Evolutionary conservation across 1,140 invertebrate genomes (phyloP), one percentile per base, ranked within the genome.

Genomic region (Bombus fervidus): DNA sequence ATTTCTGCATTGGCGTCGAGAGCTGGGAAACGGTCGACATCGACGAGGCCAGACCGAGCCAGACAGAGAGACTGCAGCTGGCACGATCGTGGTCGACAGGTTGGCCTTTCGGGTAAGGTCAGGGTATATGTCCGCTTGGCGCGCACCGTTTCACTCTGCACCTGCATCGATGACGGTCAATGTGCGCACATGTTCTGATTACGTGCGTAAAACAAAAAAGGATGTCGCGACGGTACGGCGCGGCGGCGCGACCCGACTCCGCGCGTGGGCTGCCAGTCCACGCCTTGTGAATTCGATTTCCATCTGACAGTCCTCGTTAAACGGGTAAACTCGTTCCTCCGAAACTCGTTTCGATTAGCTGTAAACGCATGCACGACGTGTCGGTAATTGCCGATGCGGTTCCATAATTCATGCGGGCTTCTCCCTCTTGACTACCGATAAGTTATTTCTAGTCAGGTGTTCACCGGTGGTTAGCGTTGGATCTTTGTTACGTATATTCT

Each of bases 1-100:
- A 93, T 92, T 92, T 91, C 84, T 90, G 78, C 91, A 92, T 77
- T 93, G 91, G 90, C 91, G 92, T 92, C 91, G 89, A 86, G 79
- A 88, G 80, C 68, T 71, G 86, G 79, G 80, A 90, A 80, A 89
- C 85, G 68, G 47, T 87, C 74, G 82, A 69, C 82, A 66, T 75
- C 62, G 69, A 85, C 62, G 62, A 31, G 34, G 66, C 28, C 85
- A 78, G 83, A 57, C 71, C 75, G 66, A 85, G 80, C n/a, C 82
- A 53, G 76, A 78, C 79, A 85, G 41, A 79, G 71, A 57, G 39
- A 28, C 71, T 71, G 77, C 87, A 81, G 75, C 74, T 77, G 79
- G 47, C 75, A 34, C 78, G 79, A 68, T 64, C 31, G 72, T 80
- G 84, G 83, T n/a, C 59, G 28, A 59, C 84, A 74, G 69, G 77